Evolutionary conservation across 2,113 vertebrate species (phyloP), one percentile per base, ranked within the genome.

Genomic region (Noturus placidus): DNA sequence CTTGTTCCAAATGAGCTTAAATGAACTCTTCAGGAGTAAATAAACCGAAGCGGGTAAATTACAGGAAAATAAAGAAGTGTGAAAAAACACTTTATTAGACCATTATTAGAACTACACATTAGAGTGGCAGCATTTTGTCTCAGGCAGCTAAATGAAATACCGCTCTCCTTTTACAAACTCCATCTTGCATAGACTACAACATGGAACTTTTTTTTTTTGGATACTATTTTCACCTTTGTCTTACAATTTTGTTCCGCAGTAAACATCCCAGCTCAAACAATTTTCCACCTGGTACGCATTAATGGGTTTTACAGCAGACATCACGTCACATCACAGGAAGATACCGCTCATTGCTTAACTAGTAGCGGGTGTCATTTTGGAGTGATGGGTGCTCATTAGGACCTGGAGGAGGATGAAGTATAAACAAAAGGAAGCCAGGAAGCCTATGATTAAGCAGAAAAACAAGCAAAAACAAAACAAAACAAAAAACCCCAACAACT

Each of bases 151-250:
- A 78, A 42, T 86, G 88, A 93, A 46, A 92, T 33, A 84, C 74
- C 90, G 92, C 90, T 65, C 88, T 89, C 86, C 80, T 42, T 93
- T 94, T 92, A 94, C 89, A 92, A 89, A 92, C 91, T 92, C 1
- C 0, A 82, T 87, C 69, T 90, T 91, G 91, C 87, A 88, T 89
- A 88, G 82, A 87, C 90, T 84, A 92, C 86, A 87, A 70, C 4
- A 35, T 91, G 80, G 89, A 93, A 92, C 89, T 86, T 92, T 84
- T 87, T 85, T 87, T 85, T 90, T 59, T 92, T 70, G 30, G 30
- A 19, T 69, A 69, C 5, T 69, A 17, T 69, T 72, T 27, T 20
- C 9, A 9, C 9, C 35, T 74, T 42, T 69, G 82, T 54, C 57
- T 87, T 67, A 88, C 89, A 22, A 10, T 91, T 87, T 89, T 88